These are phyloP conservation scores for Xiphydria camelus DNA, from an alignment of 2,888 invertebrate species.

Conservation along the genomic window DNA sequence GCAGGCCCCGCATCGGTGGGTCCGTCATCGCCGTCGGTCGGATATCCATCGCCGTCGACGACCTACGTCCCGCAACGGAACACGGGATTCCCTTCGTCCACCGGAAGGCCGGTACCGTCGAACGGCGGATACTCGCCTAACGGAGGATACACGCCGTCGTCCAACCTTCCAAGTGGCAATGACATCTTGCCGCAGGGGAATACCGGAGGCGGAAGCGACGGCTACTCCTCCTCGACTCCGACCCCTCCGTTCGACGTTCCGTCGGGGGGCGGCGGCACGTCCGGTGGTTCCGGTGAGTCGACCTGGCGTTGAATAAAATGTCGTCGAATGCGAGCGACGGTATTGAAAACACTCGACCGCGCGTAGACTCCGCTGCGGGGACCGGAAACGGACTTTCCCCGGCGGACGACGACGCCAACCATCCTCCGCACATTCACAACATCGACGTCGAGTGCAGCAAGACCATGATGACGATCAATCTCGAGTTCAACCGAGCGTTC, in stretches of 20 bases:
- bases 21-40: constrained; percentile 21
- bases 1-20: constrained; percentile 5
- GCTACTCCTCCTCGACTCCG: constrained; percentile 18
- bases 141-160: too few relatives aligned
- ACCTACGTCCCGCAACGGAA: constrained; percentile 24
- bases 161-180: constrained; percentile 10
- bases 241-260: constrained; percentile 17
- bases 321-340: constrained; percentile 7
- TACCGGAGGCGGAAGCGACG: too few relatives aligned
- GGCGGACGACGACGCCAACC: constrained; percentile 66
- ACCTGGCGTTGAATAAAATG: constrained; percentile 2
- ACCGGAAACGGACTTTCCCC: constrained; percentile 17
- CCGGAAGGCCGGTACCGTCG: too few relatives aligned
- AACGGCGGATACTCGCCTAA: too few relatives aligned
- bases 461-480: constrained; percentile 80
- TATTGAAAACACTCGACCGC: constrained; percentile 15
- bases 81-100: constrained; percentile 25
- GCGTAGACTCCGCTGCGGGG: constrained; percentile 23
- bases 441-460: constrained; percentile 79
- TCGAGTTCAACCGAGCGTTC: constrained; percentile 76
- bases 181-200: constrained; percentile 9
- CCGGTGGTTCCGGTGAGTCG: too few relatives aligned
- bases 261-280: too few relatives aligned
- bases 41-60: constrained; percentile 25
- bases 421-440: constrained; percentile 76